Conservation (phyloP, 2,888 invertebrate species). For the Plemyria rubiginata region DNA sequence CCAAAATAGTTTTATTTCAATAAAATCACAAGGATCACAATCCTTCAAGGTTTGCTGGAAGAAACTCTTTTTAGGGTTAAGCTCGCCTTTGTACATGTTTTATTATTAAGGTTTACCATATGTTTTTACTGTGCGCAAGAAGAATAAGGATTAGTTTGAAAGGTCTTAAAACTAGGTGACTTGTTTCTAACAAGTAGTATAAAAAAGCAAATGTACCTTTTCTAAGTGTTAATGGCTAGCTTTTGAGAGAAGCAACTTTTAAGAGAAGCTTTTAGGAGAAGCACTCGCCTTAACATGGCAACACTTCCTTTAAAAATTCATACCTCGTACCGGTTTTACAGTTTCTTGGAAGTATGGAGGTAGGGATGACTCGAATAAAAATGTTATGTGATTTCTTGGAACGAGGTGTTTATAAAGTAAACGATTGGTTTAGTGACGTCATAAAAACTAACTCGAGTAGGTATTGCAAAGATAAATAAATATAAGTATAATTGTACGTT, state of each 20-base stretch:
- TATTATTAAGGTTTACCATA: too few relatives aligned
- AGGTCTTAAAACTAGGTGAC: too few relatives aligned
- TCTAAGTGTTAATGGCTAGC: neutral
- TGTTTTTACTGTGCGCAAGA: too few relatives aligned
- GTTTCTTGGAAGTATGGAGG: conserved; percentile 15
- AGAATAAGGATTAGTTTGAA: too few relatives aligned
- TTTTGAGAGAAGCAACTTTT: neutral
- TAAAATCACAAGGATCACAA: too few relatives aligned
- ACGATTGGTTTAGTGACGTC: conserved; percentile 15
- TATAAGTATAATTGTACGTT: neutral
- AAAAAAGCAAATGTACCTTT: too few relatives aligned
- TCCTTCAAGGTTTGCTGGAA: too few relatives aligned
- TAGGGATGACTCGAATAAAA: conserved; percentile 24
- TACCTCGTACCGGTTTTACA: conserved; percentile 12
- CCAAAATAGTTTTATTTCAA: too few relatives aligned
- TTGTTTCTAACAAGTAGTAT: too few relatives aligned
- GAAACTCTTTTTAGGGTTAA: too few relatives aligned
- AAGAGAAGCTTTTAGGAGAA: neutral
- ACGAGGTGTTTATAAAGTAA: conserved; percentile 11
- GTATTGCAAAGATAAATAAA: neutral
- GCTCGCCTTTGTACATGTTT: too few relatives aligned
- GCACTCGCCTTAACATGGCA: neutral
- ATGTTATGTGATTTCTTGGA: conserved; percentile 13
- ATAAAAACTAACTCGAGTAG: neutral
- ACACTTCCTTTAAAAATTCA: conserved; percentile 7